Base-by-base conservation (phyloP, 1,140 invertebrate species). In the Neodiprion pinetum region DNA sequence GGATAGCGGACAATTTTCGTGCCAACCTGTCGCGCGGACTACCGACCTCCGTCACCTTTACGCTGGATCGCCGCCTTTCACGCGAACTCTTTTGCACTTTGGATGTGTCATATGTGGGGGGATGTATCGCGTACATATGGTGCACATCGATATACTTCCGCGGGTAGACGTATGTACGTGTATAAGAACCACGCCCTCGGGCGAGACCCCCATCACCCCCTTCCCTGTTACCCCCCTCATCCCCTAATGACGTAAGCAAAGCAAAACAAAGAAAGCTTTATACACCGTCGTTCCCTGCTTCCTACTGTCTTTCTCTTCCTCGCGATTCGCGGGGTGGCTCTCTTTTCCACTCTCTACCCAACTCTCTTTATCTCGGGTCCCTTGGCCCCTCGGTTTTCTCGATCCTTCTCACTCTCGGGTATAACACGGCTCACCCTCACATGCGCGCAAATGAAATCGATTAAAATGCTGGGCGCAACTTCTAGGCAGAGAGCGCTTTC, bases 361-460 rank as follows among this genome's bases (percentile, higher is more conserved):
- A 72, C 70, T 75, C 67, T 21, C 68, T 76, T 68, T 53, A 17
- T 71, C 71, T 74, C 53, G 68, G 68, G 74, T 75, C 73, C 73
- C n/a, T 61, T n/a, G 76, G 67, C 70, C 49, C 71, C 21, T 10
- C 28, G 28, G 23, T 67, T 67, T 67, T 49, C 40, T 17, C 9
- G 49, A 5, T 71, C 50, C 70, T 72, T 67, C 70, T 71, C 0
- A n/a, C 70, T 12, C 80, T 82, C 80, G 28, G 28, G 28, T 40
- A 40, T 40, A 40, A 3, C 28, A 5, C 28, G 28, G 78, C 83
- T 87, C 85, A 77, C 84, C 5, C 28, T 84, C 85, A 85, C 86
- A 85, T 85, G 86, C 86, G 86, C 86, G 86, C 85, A 88, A 88
- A 88, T 88, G 86, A 88, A 88, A 88, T 88, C 87, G 86, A 88